Conservation (phyloP, 1,140 invertebrate species). For the Microplitis mediator region DNA sequence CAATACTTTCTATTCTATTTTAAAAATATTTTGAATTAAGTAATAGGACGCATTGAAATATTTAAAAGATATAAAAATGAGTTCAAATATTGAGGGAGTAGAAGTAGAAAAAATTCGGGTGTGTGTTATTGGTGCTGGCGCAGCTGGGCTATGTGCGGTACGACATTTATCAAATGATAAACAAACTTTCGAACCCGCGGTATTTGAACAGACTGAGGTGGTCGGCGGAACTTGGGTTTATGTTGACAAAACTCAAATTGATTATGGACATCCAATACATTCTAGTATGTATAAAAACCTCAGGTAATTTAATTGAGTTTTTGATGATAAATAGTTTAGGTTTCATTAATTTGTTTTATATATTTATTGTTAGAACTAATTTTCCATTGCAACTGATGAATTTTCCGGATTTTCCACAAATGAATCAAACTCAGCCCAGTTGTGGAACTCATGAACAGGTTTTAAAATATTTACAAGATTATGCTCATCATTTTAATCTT, state of each 20-base stretch:
- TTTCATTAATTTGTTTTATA: constrained; percentile 16
- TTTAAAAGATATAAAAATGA: constrained; percentile 24
- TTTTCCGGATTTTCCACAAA: constrained; percentile 72
- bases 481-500: constrained; percentile 65
- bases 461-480: constrained; percentile 69
- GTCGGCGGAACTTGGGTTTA: constrained; percentile 79
- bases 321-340: too few relatives aligned
- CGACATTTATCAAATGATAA: constrained; percentile 61
- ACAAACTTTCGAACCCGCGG: constrained; percentile 56
- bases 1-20: too few relatives aligned
- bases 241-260: constrained; percentile 66
- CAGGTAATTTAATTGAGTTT: constrained; percentile 40
- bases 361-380: constrained; percentile 68
- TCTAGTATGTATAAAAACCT: constrained; percentile 73
- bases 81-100: constrained; percentile 32
- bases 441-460: constrained; percentile 69
- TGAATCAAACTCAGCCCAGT: constrained; percentile 55
- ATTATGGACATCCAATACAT: constrained; percentile 69
- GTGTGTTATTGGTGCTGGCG: constrained; percentile 79
- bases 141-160: constrained; percentile 75
- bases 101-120: constrained; percentile 56
- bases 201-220: constrained; percentile 69
- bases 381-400: constrained; percentile 79
- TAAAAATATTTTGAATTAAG: too few relatives aligned
- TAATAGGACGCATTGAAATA: too few relatives aligned